Evolutionary conservation across 2,888 invertebrate species (phyloP).

Genomic region (Sialis lutaria): DNA sequence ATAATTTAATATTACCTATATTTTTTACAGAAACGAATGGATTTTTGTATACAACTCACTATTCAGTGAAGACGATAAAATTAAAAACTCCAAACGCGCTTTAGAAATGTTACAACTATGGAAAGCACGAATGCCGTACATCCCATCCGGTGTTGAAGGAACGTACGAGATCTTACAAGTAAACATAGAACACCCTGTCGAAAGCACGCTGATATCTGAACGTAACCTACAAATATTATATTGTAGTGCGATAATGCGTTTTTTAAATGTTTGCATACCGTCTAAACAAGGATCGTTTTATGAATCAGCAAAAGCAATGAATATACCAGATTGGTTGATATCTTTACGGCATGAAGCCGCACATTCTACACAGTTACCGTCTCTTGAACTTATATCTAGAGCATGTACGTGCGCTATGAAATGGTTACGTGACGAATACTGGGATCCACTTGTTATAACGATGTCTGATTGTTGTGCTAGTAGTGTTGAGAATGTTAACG

Average conservation of each 20-base stretch:
- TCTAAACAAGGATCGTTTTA: conserved; percentile 24
- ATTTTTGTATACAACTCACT: conserved; percentile 28
- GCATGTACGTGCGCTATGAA: conserved; percentile 42
- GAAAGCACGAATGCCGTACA: conserved; percentile 35
- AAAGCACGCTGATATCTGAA: conserved; percentile 22
- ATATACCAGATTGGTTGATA: conserved; percentile 65
- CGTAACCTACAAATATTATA: conserved; percentile 36
- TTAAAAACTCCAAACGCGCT: conserved; percentile 23
- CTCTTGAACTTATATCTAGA: conserved; percentile 39
- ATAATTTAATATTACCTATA: not conserved
- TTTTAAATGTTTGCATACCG: conserved; percentile 23
- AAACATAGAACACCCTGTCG: conserved; percentile 26
- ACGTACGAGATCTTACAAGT: conserved; percentile 38
- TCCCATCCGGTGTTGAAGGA: conserved; percentile 42
- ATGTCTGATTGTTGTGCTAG: conserved; percentile 27
- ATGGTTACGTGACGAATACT: conserved; percentile 54
- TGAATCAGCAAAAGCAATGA: conserved; percentile 40
- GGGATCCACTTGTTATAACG: conserved; percentile 34
- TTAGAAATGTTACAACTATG: conserved; percentile 32
- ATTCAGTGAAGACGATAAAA: conserved; percentile 21
- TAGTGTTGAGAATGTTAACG: conserved; percentile 14
- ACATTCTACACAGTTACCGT: conserved; percentile 50
- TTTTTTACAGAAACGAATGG: conserved; percentile 31
- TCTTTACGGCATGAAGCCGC: conserved; percentile 62
- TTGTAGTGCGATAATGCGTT: conserved; percentile 43